Evolutionary conservation across 2,797 vertebrate genomes (phyloP).

Genomic region (Catamblyrhynchus diadema): DNA sequence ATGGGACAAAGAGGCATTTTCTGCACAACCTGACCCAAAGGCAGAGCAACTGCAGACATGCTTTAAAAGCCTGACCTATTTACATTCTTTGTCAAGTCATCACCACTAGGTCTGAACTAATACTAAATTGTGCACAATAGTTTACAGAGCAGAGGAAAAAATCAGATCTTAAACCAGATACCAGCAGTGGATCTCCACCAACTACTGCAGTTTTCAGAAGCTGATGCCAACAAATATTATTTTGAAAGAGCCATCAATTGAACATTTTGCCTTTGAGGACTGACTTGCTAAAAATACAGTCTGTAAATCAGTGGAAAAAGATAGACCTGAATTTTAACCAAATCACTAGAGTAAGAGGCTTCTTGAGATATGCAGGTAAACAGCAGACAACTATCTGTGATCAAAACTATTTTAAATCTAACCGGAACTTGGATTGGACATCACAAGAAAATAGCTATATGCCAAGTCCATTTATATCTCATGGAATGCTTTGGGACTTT

Average conservation of each 20-base stretch:
- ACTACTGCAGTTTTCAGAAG: neutral
- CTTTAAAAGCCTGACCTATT: neutral
- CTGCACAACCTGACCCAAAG: neutral
- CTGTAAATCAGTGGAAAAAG: neutral
- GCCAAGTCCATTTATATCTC: slow-evolving; percentile 53
- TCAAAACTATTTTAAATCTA: slow-evolving; percentile 34
- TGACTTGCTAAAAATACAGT: slow-evolving; percentile 25
- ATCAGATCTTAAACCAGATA: neutral
- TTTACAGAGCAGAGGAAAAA: neutral
- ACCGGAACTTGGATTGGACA: slow-evolving; percentile 55
- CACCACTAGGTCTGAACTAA: neutral
- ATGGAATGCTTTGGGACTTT: slow-evolving; percentile 33
- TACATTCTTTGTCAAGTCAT: neutral
- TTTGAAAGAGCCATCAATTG: neutral
- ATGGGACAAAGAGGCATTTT: neutral
- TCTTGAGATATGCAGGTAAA: slow-evolving; percentile 48
- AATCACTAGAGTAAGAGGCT: neutral
- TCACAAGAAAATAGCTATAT: slow-evolving; percentile 46
- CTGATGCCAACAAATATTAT: neutral
- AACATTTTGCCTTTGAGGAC: neutral
- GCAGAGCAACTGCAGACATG: neutral
- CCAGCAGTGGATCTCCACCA: neutral
- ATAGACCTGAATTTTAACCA: slow-evolving; percentile 15
- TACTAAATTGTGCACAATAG: neutral
- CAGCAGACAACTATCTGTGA: slow-evolving; percentile 1